phyloP scores from a whole-genome alignment of 2,797 vertebrate genomes.

The Neostethus bicornis region DNA sequence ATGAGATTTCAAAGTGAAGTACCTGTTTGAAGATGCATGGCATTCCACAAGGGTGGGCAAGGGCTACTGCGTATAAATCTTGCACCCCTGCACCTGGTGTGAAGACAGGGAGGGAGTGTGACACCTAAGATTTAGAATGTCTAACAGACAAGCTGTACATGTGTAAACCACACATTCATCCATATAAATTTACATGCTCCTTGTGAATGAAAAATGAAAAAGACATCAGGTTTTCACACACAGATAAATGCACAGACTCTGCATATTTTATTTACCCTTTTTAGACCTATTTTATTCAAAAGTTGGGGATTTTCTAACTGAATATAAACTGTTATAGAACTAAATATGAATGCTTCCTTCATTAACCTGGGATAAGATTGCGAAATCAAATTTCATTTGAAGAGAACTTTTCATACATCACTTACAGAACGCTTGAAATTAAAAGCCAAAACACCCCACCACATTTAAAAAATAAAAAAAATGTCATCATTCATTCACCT shows the following conservation, averaged over 20 bases:
- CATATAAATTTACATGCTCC: conserved; percentile 65
- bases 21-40: conserved; percentile 82
- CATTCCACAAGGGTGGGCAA: conserved; percentile 78
- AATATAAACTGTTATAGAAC: too few relatives aligned
- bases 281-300: too few relatives aligned
- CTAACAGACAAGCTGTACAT: conserved; percentile 65
- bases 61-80: conserved; percentile 76
- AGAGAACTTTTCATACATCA: too few relatives aligned
- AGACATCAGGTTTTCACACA: conserved; percentile 38
- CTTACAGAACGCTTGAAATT: too few relatives aligned
- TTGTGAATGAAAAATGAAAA: conserved; percentile 51
- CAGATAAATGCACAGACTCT: conserved; percentile 11
- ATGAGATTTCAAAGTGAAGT: conserved; percentile 82
- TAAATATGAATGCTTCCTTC: too few relatives aligned
- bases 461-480: too few relatives aligned
- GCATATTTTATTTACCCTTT: conserved; percentile 22
- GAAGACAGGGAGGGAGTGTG: conserved; percentile 63
- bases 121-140: conserved; percentile 70
- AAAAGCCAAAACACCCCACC: too few relatives aligned
- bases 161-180: conserved; percentile 70
- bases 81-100: conserved; percentile 74
- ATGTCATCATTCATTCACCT: too few relatives aligned
- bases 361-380: too few relatives aligned
- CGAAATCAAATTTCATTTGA: too few relatives aligned
- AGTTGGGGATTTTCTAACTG: too few relatives aligned